Percentiles rank a stretch among this genome's conserved stretches.
These are phyloP conservation scores for Cantharis lateralis DNA, from an alignment of 2,888 invertebrate genomes.

Conservation along the genomic window DNA sequence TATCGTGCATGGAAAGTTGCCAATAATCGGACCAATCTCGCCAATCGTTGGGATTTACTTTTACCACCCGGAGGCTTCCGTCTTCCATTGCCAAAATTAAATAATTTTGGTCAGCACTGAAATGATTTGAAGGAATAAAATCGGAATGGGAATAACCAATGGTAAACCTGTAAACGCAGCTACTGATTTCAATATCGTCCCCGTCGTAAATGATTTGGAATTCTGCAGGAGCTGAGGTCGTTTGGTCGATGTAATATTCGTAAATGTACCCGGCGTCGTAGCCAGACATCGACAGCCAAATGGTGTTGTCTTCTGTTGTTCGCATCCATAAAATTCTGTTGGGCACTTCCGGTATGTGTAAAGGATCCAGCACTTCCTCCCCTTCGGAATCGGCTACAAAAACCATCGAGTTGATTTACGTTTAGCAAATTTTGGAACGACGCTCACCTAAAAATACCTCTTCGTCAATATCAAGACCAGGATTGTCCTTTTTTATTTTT, in stretches of 20 bases:
- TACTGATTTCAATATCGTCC: slow-evolving; percentile 63
- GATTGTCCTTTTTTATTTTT: slow-evolving; percentile 61
- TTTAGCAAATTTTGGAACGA: neutral
- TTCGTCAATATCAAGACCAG: slow-evolving; percentile 64
- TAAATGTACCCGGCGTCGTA: slow-evolving; percentile 72
- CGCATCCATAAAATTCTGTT: slow-evolving; percentile 64
- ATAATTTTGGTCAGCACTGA: slow-evolving; percentile 58
- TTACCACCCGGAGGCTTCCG: slow-evolving; percentile 65
- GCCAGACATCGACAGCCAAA: slow-evolving; percentile 68
- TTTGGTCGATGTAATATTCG: slow-evolving; percentile 59
- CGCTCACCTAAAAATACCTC: slow-evolving; percentile 64
- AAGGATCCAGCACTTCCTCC: slow-evolving; percentile 59
- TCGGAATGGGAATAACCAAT: neutral
- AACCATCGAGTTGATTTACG: slow-evolving; percentile 9
- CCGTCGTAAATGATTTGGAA: slow-evolving; percentile 59
- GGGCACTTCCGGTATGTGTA: slow-evolving; percentile 62
- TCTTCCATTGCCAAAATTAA: slow-evolving; percentile 65
- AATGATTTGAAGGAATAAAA: slow-evolving; percentile 29
- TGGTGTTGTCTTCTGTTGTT: slow-evolving; percentile 58
- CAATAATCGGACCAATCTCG: slow-evolving; percentile 68
- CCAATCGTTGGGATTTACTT: slow-evolving; percentile 56
- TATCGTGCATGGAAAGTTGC: slow-evolving; percentile 76
- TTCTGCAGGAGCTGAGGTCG: slow-evolving; percentile 51
- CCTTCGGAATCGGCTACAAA: slow-evolving; percentile 61
- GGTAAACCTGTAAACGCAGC: slow-evolving; percentile 60